Evolutionary conservation across 1,140 invertebrate species (phyloP).

Genomic region (Triops cancriformis): DNA sequence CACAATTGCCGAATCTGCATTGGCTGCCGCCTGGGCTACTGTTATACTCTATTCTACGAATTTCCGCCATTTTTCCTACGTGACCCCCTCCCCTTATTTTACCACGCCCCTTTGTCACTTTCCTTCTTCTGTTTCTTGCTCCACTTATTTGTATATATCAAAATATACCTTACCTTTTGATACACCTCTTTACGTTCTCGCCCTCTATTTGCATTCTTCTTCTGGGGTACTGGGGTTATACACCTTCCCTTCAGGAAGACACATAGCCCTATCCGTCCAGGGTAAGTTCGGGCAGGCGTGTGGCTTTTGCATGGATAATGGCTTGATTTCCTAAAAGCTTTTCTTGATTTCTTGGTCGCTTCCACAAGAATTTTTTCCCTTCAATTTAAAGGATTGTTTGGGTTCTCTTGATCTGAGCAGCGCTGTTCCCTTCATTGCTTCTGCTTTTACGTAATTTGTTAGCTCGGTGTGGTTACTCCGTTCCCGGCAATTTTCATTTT

Average conservation of each 20-base stretch:
- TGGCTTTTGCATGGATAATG: neutral
- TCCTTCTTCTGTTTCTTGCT: neutral
- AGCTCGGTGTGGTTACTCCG: neutral
- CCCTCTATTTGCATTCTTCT: slow-evolving; percentile 9
- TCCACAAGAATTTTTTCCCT: neutral
- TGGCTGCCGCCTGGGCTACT: slow-evolving; percentile 1
- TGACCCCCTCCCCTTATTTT: neutral
- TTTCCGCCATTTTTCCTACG: neutral
- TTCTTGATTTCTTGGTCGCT: neutral
- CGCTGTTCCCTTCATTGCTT: neutral
- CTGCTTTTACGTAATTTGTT: neutral
- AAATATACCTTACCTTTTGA: neutral
- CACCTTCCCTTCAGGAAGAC: slow-evolving; percentile 12
- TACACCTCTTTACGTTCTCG: neutral
- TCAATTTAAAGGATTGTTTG: too few species aligned
- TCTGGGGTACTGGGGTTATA: neutral
- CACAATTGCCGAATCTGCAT: neutral
- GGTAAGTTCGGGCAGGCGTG: slow-evolving; percentile 10
- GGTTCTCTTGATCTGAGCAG: neutral
- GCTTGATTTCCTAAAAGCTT: neutral
- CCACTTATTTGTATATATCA: neutral
- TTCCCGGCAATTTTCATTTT: neutral
- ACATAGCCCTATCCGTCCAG: slow-evolving; percentile 8
- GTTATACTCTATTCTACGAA: neutral
- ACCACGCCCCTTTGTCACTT: too few species aligned